Percentiles rank a stretch among this genome's conserved stretches.
Evolutionary conservation across 1,140 invertebrate genomes (phyloP).

Genomic region (Gryllus bimaculatus): DNA sequence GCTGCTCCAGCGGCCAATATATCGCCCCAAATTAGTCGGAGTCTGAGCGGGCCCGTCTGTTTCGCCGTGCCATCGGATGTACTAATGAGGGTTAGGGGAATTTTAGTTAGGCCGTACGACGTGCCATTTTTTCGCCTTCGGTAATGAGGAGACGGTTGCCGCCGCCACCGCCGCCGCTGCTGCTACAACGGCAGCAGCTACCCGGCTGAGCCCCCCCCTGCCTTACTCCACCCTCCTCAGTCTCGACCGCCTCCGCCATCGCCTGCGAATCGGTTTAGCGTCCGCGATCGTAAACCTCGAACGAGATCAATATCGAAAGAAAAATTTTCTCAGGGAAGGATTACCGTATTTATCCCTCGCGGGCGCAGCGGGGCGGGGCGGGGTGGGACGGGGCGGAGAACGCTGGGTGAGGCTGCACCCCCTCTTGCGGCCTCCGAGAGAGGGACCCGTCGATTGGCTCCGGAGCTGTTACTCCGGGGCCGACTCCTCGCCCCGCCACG

Average conservation of each 20-base stretch:
- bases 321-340: background rate
- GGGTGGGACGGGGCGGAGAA: no score
- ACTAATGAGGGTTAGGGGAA: constrained; percentile 3
- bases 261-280: background rate
- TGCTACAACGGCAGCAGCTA: no score
- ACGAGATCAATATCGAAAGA: background rate
- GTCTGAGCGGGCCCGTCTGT: background rate
- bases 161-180: no score
- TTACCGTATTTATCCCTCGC: background rate
- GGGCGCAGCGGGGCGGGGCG: background rate
- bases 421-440: background rate
- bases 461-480: background rate
- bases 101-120: background rate
- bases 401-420: no score
- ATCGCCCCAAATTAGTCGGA: background rate
- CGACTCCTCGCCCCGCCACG: background rate
- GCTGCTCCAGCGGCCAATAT: background rate
- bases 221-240: background rate
- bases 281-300: constrained; percentile 2
- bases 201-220: background rate
- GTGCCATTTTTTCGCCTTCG: background rate
- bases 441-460: background rate
- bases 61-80: background rate
- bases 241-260: no score
- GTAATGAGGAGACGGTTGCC: background rate